Evolutionary conservation across 1,140 invertebrate genomes (phyloP), one percentile per base, ranked within the genome.

Genomic region (Aphelinus atriplicis): DNA sequence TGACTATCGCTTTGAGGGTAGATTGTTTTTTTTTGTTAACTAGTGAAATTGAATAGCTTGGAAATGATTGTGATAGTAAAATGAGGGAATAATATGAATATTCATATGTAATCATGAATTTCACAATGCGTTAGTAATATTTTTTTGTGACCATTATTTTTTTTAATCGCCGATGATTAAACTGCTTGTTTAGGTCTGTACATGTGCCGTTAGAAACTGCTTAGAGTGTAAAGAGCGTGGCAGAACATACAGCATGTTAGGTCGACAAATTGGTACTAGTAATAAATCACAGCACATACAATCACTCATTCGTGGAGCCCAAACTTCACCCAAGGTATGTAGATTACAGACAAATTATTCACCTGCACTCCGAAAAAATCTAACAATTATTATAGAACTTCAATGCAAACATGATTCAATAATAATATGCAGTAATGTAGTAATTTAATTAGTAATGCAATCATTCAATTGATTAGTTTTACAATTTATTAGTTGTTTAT

Each of bases 181-280:
- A 86, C 73, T 86, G 85, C 85, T 88, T 91, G 89, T 84, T 88
- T 90, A 94, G 95, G 95, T 98, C 81, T 98, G 96, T 91, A 99
- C 97, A 84, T 96, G 96, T 90, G 97, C 97, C 79, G 97, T 99
- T 81, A 92, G 97, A 84, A 99, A 99, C 90, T 98, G 97, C 89
- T 92, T 99, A 84, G 97, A 98, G 90, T 98, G 97, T 90, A 96
- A 98, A 90, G 96, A 98, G 88, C 91, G 96, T 78, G 93, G 92
- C 84, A 92, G 95, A 79, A 91, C 91, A 79, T 91, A 90, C 84
- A 88, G 86, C 84, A 88, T 85, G 88, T 89, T 87, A 88, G 85
- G 84, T 84, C 86, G 84, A 79, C 87, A 86, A 83, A 88, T 88
- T 84, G 86, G 86, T 87, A 81, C 86, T 88, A 88, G 84, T 88